Conservation (phyloP, 2,113 vertebrate genomes). For the Raja brachyura region DNA sequence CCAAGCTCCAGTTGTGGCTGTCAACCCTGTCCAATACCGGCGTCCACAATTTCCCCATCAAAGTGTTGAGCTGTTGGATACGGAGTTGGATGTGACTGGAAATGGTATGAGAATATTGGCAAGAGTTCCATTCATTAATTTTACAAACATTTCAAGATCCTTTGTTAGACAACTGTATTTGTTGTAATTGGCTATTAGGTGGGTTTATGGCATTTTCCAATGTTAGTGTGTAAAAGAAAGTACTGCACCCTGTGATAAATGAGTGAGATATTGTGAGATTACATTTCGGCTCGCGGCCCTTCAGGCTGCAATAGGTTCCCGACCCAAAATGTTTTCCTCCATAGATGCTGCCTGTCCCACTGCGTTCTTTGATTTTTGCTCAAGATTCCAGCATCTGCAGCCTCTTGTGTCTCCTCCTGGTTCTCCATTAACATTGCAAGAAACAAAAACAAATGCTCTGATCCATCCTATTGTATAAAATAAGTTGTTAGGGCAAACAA, state of each 20-base stretch:
- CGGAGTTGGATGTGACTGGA: conserved; percentile 62
- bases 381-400: too few relatives aligned
- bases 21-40: conserved; percentile 57
- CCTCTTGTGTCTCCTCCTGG: too few relatives aligned
- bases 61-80: conserved; percentile 74
- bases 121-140: background rate
- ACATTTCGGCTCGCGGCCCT: too few relatives aligned
- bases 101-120: conserved; percentile 49
- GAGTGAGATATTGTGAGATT: background rate
- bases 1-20: conserved; percentile 40
- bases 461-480: too few relatives aligned
- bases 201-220: too few relatives aligned
- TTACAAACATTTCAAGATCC: background rate
- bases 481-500: background rate
- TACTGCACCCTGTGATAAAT: too few relatives aligned
- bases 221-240: background rate
- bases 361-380: too few relatives aligned
- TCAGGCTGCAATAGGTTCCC: too few relatives aligned
- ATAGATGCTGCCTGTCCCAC: too few relatives aligned
- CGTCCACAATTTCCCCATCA: conserved; percentile 58
- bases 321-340: too few relatives aligned
- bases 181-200: background rate
- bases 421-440: background rate
- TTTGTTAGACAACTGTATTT: too few relatives aligned
- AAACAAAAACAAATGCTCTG: too few relatives aligned